Evolutionary conservation across 2,113 vertebrate species (phyloP), one percentile per base, ranked within the genome.

Genomic region (Spermophilus dauricus): DNA sequence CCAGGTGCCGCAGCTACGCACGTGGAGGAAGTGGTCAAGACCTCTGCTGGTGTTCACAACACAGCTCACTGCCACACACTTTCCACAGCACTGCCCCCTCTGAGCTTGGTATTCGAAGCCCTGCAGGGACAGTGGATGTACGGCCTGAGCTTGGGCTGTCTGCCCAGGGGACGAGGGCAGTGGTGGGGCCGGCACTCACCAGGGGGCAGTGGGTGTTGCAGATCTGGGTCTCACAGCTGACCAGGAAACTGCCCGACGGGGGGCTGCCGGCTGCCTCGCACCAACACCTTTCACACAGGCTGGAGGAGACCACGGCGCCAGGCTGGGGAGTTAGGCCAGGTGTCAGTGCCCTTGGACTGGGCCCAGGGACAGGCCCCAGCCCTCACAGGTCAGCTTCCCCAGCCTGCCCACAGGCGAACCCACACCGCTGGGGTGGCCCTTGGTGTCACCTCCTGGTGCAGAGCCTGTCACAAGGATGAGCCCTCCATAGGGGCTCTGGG

Each of bases 271-370:
- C 45, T 20, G 65, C 39, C 75, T 97, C 96, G 18, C 99, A 99
- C 9, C 18, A 51, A 28, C 99, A 99, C 3, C 96, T 97, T 39
- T 98, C 96, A n/a, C 99, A 99, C 5, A 84, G 94, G 8, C 89
- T 95, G 5, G 95, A 98, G 86, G 97, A 98, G 70, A 99, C 13
- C 2, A 97, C 16, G 8, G 90, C 56, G 20, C 99, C 99, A 0
- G 98, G 98, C 99, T 99, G 80, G 12, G 32, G 5, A 26, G 39
- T 3, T 11, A 0, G 80, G 37, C 0, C 12, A 0, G 8, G 65
- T 1, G 10, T 73, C 32, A 48, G 92, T 2, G 14, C 32, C 18
- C 18, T n/a, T n/a, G n/a, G n/a, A n/a, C n/a, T n/a, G n/a, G n/a
- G n/a, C n/a, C 32, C 2, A 0, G 30, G 12, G 61, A 48, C 16